Conservation (phyloP, 2,113 vertebrate genomes). For the Pollachius pollachius region DNA sequence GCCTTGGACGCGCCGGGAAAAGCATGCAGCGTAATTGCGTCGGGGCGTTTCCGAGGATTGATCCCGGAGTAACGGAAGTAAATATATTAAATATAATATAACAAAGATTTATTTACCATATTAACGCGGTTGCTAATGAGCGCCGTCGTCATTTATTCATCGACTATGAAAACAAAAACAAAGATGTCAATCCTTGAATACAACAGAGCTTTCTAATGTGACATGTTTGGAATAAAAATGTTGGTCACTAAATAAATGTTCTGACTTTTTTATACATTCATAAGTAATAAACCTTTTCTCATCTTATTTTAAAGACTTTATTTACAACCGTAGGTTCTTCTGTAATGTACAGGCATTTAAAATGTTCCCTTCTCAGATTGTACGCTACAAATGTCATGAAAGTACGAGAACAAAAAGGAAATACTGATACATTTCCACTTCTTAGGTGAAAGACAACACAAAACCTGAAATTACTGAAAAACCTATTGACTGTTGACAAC, state of each 20-base stretch:
- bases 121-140: too few relatives aligned
- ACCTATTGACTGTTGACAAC: too few relatives aligned
- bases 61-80: not conserved
- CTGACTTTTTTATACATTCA: too few relatives aligned
- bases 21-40: conserved; percentile 6
- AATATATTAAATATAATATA: not conserved
- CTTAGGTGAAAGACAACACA: not conserved
- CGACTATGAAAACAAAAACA: too few relatives aligned
- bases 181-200: too few relatives aligned
- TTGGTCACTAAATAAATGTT: too few relatives aligned
- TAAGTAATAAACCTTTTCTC: too few relatives aligned
- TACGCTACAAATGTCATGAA: not conserved
- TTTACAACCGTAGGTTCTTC: conserved; percentile 30
- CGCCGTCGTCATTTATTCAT: too few relatives aligned
- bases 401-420: conserved; percentile 4
- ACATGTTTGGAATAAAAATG: too few relatives aligned
- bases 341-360: conserved; percentile 24
- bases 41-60: not conserved
- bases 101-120: not conserved
- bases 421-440: conserved; percentile 9
- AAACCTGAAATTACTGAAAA: not conserved
- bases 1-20: not conserved
- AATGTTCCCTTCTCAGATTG: conserved; percentile 2
- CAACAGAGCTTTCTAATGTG: too few relatives aligned
- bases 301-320: too few relatives aligned